These are phyloP conservation scores for Noctua fimbriata DNA, from an alignment of 2,888 invertebrate genomes.

Conservation along the genomic window DNA sequence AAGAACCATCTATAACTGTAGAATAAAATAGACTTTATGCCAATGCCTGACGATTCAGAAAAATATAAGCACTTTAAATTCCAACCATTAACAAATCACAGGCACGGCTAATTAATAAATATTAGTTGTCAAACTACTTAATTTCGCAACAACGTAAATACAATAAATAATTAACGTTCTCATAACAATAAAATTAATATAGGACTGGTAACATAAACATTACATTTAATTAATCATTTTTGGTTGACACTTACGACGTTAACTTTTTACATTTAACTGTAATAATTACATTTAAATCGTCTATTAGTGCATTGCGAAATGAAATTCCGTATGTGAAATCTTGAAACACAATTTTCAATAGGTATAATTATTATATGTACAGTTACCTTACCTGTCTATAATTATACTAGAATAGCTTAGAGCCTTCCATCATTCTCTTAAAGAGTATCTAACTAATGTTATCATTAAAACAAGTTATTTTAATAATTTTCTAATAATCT, in stretches of 20 bases:
- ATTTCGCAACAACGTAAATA: constrained; percentile 18
- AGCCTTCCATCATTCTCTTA: constrained; percentile 72
- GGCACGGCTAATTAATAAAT: constrained; percentile 8
- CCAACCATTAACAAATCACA: constrained; percentile 10
- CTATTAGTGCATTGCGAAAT: constrained; percentile 63
- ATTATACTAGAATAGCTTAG: constrained; percentile 69
- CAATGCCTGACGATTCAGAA: not conserved
- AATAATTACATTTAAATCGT: constrained; percentile 58
- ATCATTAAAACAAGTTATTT: constrained; percentile 61
- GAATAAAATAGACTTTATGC: not conserved
- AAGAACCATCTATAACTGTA: not conserved
- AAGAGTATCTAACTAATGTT: constrained; percentile 71
- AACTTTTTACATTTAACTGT: constrained; percentile 56
- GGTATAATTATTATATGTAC: constrained; percentile 44
- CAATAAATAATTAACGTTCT: constrained; percentile 23
- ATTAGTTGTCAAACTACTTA: constrained; percentile 42
- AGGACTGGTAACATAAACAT: constrained; percentile 54
- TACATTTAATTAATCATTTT: constrained; percentile 46
- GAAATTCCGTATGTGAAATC: constrained; percentile 54
- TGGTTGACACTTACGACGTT: constrained; percentile 59
- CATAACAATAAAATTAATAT: constrained; percentile 28
- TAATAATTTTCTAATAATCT: constrained; percentile 66
- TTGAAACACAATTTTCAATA: constrained; percentile 54
- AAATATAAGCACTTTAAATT: not conserved
- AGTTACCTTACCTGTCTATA: constrained; percentile 43